Evolutionary conservation across 1,140 invertebrate species (phyloP), one percentile per base, ranked within the genome.

Genomic region (Stegodyphus dumicola): DNA sequence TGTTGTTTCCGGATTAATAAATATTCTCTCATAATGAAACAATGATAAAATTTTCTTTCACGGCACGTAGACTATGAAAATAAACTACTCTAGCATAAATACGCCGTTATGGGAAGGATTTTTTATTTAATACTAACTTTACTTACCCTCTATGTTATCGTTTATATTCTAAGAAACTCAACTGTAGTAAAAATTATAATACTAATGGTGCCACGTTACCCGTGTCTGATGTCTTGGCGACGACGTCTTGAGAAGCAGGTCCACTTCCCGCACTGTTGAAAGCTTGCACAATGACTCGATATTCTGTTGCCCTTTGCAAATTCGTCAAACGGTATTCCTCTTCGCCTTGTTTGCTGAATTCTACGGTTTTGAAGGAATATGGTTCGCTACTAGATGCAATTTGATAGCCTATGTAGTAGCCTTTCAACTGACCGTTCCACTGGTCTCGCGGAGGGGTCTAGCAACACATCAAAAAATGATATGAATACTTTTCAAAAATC

Each of bases 381-480:
- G 95, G 95, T 88, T 97, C 96, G 89, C 97, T 96, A 88, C 94
- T 95, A 86, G 94, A 95, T 0, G 94, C 94, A 17, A 96, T 92
- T 92, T 96, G 95, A 90, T 97, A 96, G 52, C 96, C 96, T 87
- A 97, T 87, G 85, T 90, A 89, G 90, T 96, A 97, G 87, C 95
- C 95, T 88, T 95, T 93, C 88, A 98, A 95, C 91, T 97, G 96
- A 54, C 96, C 96, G 89, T 98, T 98, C 96, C 96, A 97, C 89
- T 97, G 95, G 86, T 96, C 94, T 66, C 95, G 93, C 88, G 94
- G 92, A 84, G 96, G 96, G 88, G 96, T 95, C 91, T 88, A 33
- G 67, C 3, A 33, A 33, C 6, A 49, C 1, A 33, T 5, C n/a
- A 69, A 6, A 69, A 49, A 33, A 69, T 6, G 13, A 49, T 60